Evolutionary conservation across 2,888 invertebrate genomes (phyloP).

Genomic region (Chrysopilus asiliformis): DNA sequence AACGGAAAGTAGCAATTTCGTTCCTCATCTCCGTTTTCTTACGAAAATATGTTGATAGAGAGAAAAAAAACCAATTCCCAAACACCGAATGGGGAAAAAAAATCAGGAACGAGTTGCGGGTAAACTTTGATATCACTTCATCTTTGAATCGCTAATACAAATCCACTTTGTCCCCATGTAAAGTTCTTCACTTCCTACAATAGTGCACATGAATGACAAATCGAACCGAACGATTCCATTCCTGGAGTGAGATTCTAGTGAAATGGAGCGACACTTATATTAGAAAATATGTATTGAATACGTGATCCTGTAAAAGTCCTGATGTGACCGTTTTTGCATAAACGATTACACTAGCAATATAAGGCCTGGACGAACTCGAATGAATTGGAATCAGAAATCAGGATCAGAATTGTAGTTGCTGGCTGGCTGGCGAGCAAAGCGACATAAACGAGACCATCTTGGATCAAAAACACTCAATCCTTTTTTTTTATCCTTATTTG

Average conservation of each 20-base stretch:
- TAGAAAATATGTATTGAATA: constrained; percentile 36
- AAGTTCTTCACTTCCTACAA: too few species aligned
- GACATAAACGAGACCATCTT: constrained; percentile 5
- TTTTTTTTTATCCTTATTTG: too few species aligned
- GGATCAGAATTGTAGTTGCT: too few species aligned
- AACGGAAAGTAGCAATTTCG: constrained; percentile 4
- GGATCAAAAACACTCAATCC: too few species aligned
- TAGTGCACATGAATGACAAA: too few species aligned
- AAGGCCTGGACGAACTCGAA: too few species aligned
- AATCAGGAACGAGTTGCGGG: not conserved
- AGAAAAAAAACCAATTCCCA: not conserved
- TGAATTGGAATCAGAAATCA: too few species aligned
- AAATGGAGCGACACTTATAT: constrained; percentile 12
- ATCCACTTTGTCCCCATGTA: too few species aligned
- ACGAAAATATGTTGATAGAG: constrained; percentile 6
- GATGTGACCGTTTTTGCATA: constrained; percentile 33
- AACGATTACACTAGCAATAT: constrained; percentile 10
- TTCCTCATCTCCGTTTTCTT: constrained; percentile 5
- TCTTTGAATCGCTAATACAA: too few species aligned
- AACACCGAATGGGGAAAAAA: constrained; percentile 1
- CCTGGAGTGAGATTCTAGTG: not conserved
- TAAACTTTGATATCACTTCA: too few species aligned
- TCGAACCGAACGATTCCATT: constrained; percentile 5
- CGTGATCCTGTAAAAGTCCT: constrained; percentile 36
- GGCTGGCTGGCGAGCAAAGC: too few species aligned